Conservation (phyloP, 1,140 invertebrate genomes). For the Drosophila nigromelanica region DNA sequence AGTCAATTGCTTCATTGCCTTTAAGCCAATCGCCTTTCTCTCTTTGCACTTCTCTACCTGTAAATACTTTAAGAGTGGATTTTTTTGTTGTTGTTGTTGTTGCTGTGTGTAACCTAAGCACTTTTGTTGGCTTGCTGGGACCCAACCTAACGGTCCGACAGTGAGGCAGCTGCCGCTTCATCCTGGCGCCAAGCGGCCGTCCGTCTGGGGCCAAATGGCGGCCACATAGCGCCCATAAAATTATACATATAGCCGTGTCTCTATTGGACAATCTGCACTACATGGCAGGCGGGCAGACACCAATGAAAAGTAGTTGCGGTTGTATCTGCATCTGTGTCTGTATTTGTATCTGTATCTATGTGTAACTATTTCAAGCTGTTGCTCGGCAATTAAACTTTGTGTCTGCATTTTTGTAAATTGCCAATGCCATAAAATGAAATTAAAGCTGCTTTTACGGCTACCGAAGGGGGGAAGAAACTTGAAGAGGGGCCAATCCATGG, state of each 20-base stretch:
- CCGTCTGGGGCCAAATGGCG: conserved; percentile 55
- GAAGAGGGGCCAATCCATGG: conserved; percentile 37
- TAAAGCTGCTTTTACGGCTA: conserved; percentile 49
- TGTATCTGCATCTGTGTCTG: conserved; percentile 25
- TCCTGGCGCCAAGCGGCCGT: conserved; percentile 41
- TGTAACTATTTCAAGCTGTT: conserved; percentile 70
- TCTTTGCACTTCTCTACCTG: conserved; percentile 41
- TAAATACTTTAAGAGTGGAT: conserved; percentile 27
- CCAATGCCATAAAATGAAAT: conserved; percentile 71
- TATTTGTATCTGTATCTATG: conserved; percentile 30
- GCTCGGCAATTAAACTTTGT: conserved; percentile 69
- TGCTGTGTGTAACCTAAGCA: conserved; percentile 37
- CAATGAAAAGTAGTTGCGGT: conserved; percentile 39
- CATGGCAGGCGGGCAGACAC: neutral
- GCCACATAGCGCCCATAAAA: conserved; percentile 74
- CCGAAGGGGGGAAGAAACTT: neutral
- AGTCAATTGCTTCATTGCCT: conserved; percentile 47
- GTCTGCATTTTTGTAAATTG: conserved; percentile 64
- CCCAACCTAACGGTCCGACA: conserved; percentile 37
- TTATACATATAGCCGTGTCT: conserved; percentile 76
- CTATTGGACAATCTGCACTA: conserved; percentile 53
- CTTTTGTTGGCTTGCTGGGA: conserved; percentile 26
- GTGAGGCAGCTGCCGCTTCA: conserved; percentile 3
- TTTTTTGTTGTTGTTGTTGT: conserved; percentile 5
- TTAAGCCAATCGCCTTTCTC: conserved; percentile 18